Percentiles rank a stretch among this genome's conserved stretches.
Evolutionary conservation across 1,140 invertebrate species (phyloP).

Genomic region (Orchestia grillus): DNA sequence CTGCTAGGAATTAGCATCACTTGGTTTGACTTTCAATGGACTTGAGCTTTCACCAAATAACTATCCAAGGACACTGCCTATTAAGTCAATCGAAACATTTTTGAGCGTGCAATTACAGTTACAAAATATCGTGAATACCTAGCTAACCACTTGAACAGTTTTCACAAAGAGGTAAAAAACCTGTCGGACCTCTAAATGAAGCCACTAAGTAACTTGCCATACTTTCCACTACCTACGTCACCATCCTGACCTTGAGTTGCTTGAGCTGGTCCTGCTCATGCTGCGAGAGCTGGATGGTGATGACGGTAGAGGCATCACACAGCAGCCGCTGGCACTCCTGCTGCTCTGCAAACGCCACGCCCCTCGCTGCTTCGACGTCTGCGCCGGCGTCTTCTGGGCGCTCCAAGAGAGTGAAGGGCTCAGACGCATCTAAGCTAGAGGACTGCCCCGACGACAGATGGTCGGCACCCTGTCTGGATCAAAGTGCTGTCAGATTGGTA

Average conservation of each 20-base stretch:
- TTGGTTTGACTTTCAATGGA: too few relatives aligned
- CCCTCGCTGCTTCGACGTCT: neutral
- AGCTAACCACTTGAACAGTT: too few relatives aligned
- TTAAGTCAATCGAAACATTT: too few relatives aligned
- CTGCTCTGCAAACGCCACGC: neutral
- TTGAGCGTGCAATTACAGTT: too few relatives aligned
- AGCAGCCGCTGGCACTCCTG: constrained; percentile 69
- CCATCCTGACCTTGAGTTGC: constrained; percentile 67
- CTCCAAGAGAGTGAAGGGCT: neutral
- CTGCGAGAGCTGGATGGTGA: constrained; percentile 75
- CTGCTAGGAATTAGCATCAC: too few relatives aligned
- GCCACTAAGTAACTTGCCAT: neutral
- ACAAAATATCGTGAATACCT: too few relatives aligned
- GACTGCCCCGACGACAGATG: neutral
- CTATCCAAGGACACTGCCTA: too few relatives aligned
- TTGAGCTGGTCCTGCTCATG: constrained; percentile 70
- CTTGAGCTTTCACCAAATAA: too few relatives aligned
- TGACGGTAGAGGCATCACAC: constrained; percentile 76
- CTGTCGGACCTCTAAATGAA: too few relatives aligned
- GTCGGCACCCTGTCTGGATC: neutral
- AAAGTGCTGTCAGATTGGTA: neutral
- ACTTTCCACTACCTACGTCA: neutral
- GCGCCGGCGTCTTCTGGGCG: neutral
- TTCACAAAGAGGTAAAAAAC: too few relatives aligned
- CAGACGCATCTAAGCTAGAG: neutral